Percentiles rank a stretch among this genome's conserved stretches.
phyloP scores from a whole-genome alignment of 2,888 invertebrate genomes.

The Argyresthia albistria region DNA sequence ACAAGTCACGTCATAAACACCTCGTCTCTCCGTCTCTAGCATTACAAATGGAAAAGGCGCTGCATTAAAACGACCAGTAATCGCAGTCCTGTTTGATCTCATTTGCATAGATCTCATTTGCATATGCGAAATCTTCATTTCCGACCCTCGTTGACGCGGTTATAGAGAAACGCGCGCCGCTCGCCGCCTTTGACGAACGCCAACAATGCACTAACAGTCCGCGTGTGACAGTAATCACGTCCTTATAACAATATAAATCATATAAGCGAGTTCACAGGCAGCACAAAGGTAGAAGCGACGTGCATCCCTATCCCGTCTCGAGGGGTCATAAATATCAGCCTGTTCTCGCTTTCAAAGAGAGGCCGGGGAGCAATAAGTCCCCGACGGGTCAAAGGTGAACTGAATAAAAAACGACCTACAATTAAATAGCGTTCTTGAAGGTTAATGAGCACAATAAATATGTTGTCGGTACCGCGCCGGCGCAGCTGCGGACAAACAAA shows the following conservation, averaged over 20 bases:
- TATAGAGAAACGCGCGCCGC: neutral
- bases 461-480: constrained; percentile 60
- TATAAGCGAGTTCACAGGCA: constrained; percentile 57
- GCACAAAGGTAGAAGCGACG: constrained; percentile 65
- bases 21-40: neutral
- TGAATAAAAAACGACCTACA: constrained; percentile 72
- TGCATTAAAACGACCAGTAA: constrained; percentile 5
- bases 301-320: constrained; percentile 44
- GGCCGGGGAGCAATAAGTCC: constrained; percentile 68
- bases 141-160: neutral
- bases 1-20: constrained; percentile 9
- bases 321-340: constrained; percentile 65
- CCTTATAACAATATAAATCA: constrained; percentile 64
- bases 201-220: constrained; percentile 22
- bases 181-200: constrained; percentile 1
- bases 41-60: constrained; percentile 5
- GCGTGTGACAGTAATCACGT: constrained; percentile 53
- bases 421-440: constrained; percentile 73
- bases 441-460: constrained; percentile 73
- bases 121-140: constrained; percentile 3
- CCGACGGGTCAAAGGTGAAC: constrained; percentile 67
- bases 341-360: constrained; percentile 67
- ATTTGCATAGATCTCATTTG: constrained; percentile 5
- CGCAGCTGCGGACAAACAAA: constrained; percentile 67
- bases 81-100: neutral